Evolutionary conservation across 1,140 invertebrate species (phyloP), one percentile per base, ranked within the genome.

Genomic region (Drosophila baimaii): DNA sequence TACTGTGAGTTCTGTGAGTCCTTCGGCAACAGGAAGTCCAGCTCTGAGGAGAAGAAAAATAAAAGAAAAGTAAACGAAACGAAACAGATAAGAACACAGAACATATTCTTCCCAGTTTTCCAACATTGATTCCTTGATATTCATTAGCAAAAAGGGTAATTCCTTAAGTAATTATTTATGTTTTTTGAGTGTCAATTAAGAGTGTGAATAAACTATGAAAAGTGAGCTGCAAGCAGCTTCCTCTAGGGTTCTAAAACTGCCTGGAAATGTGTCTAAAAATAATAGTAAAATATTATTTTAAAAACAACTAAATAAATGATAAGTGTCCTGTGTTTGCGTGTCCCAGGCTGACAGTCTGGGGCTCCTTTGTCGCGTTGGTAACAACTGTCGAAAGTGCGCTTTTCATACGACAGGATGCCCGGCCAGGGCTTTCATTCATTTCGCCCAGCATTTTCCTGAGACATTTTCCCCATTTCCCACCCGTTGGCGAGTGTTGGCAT

Each of bases 341-440:
- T 25, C 21, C 44, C 29, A 19, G 12, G 12, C 5, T 41, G 35
- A 44, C 23, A 44, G 23, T 25, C 49, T 29, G 8, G 13, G 13
- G 25, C 17, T 62, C 17, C 49, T 56, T 37, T 79, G 57, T 63
- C 43, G 52, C 65, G 56, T 59, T 29, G 39, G 13, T 13, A 74
- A 70, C 52, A 74, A 70, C 52, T 79, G 62, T 61, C 37, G 41
- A 65, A 76, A 76, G 29, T 47, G 31, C 12, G 21, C 52, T 58
- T 29, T 68, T 69, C 51, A 62, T 59, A 27, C 49, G 78, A 41
- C 31, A 63, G 65, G 51, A 51, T 61, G 64, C 51, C 57, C 57
- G 51, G 37, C 25, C 73, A 57, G 25, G 44, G 63, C 35, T 43
- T 41, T 35, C 55, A 23, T 59, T n/a, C n/a, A 33, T 12, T 35